Base-by-base conservation (phyloP, 1,140 invertebrate genomes). In the Vanessa tameamea region DNA sequence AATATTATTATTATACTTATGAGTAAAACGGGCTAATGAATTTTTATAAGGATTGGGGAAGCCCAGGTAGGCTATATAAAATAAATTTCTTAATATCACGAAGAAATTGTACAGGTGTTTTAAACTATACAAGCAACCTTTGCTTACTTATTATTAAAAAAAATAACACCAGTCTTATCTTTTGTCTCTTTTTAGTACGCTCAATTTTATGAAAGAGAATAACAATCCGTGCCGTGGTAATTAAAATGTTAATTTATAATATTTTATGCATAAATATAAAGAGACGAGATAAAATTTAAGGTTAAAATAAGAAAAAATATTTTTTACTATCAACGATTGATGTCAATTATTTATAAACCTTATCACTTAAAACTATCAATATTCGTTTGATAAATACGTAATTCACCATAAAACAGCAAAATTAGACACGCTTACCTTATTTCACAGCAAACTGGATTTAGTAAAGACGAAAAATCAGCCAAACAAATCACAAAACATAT, bases 401-500 rank as follows among this genome's bases (percentile, higher is more conserved):
- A 43, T 9, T 43, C 37, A 43, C 6, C 6, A 43, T 9, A 43
- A 43, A 43, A 43, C 9, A 11, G 37, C 37, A 9, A 9, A 43
- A 43, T 9, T 43, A 5, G 37, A 6, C 13, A 37, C 20, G 23
- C 50, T 66, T 71, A 75, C 73, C 73, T 75, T 75, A 71, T 75
- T 53, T 43, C n/a, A 61, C 64, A 69, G 73, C 73, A 64, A 69
- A 64, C 47, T 55, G 12, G 59, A 23, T 8, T 64, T 53, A 43
- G 3, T 51, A 6, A 57, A 61, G 55, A 72, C 59, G 26, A 71
- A 78, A 80, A 78, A 78, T 72, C 73, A 77, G 77, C 77, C 76
- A 50, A 20, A 55, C 5, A 12, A 69, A 76, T 82, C 83, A 84
- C 81, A 74, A 75, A 78, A 78, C 77, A 80, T 72, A 84, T 81